phyloP scores from a whole-genome alignment of 2,113 vertebrate genomes.

The Ailurus styani region DNA sequence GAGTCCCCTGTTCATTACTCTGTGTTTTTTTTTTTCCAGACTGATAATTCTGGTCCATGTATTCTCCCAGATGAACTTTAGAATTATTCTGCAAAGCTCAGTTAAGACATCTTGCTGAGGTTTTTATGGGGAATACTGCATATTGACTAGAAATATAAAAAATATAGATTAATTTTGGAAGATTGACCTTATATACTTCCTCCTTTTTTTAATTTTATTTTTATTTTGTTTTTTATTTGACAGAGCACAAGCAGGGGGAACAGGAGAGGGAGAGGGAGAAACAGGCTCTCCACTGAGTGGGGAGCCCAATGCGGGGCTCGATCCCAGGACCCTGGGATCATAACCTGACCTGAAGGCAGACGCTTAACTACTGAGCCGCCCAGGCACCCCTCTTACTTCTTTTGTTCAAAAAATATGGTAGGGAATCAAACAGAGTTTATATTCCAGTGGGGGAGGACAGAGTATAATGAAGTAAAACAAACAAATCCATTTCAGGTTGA shows the following conservation, averaged over 20 bases:
- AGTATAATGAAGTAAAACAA: background rate
- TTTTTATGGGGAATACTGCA: background rate
- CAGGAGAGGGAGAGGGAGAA: no score
- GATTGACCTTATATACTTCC: background rate
- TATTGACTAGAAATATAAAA: background rate
- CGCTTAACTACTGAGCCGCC: no score
- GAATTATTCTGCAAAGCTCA: background rate
- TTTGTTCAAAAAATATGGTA: background rate
- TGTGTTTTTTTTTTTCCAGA: background rate
- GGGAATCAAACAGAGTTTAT: background rate
- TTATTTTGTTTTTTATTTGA: no score
- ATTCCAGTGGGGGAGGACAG: background rate
- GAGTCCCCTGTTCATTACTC: background rate
- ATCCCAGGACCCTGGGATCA: no score
- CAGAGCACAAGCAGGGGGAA: no score
- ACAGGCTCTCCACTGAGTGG: no score
- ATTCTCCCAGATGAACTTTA: background rate
- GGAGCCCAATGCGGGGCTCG: no score
- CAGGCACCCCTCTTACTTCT: background rate
- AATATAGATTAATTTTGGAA: constrained; percentile 23
- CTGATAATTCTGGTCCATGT: background rate
- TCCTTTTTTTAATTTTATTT: no score
- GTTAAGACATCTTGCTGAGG: background rate
- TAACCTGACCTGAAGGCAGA: no score
- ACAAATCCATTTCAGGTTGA: constrained; percentile 11